Conservation (phyloP, 1,140 invertebrate species). For the Temnothorax curvispinosus region DNA sequence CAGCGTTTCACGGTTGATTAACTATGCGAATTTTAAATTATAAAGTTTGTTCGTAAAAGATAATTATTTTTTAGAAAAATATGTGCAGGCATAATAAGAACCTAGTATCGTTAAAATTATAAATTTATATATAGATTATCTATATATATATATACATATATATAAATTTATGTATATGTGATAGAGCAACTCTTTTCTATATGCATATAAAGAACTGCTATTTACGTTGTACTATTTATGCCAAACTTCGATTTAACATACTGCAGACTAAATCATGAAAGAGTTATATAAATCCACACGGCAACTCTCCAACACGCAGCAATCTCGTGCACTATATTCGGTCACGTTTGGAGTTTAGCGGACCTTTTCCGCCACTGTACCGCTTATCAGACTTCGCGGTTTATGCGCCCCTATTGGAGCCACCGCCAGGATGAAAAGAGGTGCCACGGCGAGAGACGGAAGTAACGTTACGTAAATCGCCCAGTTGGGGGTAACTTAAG, state of each 20-base stretch:
- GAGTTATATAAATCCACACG: conserved; percentile 56
- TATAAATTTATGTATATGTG: too few species aligned
- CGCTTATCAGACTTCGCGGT: conserved; percentile 60
- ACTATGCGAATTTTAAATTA: background rate
- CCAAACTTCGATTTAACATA: conserved; percentile 31
- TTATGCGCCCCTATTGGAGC: conserved; percentile 58
- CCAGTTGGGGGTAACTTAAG: conserved; percentile 54
- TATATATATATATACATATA: background rate
- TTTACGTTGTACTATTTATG: conserved; percentile 17
- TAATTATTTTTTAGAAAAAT: background rate
- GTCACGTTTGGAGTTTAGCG: conserved; percentile 65
- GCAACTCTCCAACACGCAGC: conserved; percentile 19
- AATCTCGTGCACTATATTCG: conserved; percentile 16
- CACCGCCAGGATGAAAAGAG: conserved; percentile 40
- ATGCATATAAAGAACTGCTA: background rate
- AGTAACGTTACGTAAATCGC: conserved; percentile 65
- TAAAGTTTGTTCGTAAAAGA: background rate
- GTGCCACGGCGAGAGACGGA: conserved; percentile 40
- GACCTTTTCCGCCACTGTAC: conserved; percentile 14
- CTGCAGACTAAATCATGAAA: conserved; percentile 62
- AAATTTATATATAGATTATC: background rate
- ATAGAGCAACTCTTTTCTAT: background rate
- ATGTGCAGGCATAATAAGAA: background rate
- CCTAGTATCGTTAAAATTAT: background rate
- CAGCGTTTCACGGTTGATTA: background rate